Evolutionary conservation across 2,113 vertebrate genomes (phyloP), one percentile per base, ranked within the genome.

Genomic region (Notothenia rossii): DNA sequence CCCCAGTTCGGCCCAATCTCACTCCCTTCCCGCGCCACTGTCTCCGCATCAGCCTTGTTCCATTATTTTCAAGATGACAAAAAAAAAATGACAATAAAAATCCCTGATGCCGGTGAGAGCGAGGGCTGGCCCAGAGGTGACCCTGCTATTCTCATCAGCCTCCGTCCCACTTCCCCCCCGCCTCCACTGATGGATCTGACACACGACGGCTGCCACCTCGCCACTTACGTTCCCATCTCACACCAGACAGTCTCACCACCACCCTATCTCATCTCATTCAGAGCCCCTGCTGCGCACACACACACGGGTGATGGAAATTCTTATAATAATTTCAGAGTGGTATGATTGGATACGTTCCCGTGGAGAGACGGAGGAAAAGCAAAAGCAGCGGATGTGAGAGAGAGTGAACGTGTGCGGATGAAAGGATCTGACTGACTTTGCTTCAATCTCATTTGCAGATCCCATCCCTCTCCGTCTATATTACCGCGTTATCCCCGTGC

Each of bases 311-410:
- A 63, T 66, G 59, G 69, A 62, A 83, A 88, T 93, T 88, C 88
- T 74, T 93, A 94, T 93, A 93, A 92, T 92, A 87, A 92, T 89
- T 89, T 89, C 79, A 74, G 78, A 82, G 78, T 71, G 84, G 78
- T 86, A 71, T 90, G 89, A 91, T 90, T 90, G 83, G 87, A 88
- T 83, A 77, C 3, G 53, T 84, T 88, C 84, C 87, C 75, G 54
- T 64, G 75, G 85, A 86, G 81, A 89, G 81, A 55, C 1, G 68
- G 45, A 53, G 86, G 60, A 50, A 83, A 79, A 75, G 84, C 62
- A 40, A 50, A 72, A 84, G 70, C 67, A 17, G 72, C 25, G 43
- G 70, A 89, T 85, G 84, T 87, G 82, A 87, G 88, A 66, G 48
- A 11, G 72, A 17, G 77, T 0, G 58, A 53, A 36, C 33, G 56